Base-by-base conservation (phyloP, 2,888 invertebrate genomes). In the Cenopis cana region DNA sequence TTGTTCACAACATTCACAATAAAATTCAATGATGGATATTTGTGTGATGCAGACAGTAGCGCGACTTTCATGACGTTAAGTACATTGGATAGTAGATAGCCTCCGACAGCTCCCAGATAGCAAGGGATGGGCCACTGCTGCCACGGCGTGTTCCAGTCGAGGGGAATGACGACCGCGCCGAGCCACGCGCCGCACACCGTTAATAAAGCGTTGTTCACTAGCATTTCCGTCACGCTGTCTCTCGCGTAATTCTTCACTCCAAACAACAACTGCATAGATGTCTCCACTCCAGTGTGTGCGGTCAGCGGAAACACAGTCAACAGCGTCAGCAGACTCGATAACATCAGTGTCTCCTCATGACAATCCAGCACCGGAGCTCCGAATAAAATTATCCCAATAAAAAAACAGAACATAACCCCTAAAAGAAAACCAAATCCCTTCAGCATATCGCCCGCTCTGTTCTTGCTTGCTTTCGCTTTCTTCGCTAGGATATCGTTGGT, bases 61-160 rank as follows among this genome's bases (percentile, higher is more conserved):
- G 90, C 80, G 0, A 91, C 85, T 83, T 91, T 94, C 18, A 93
- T 78, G 55, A 95, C 86, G n/a, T 93, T 93, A 54, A 94, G 73
- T 20, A 95, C 91, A 87, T 95, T 94, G 1, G 95, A 94, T 12
- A 94, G 74, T 4, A 94, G 85, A 79, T 94, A 95, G 6, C 96
- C 96, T 61, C 94, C 83, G 0, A 96, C 82, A 1, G 96, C 95
- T n/a, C 96, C 96, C 0, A 95, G 88, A 73, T 95, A 94, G 79
- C 96, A 96, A 0, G 96, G 95, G 76, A 96, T 95, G 0, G 96
- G 96, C 96, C 96, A 96, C 72, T 89, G 95, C 92, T 98, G 98
- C 97, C 98, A 98, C 0, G 97, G 96, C 60, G 96, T 94, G 86
- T 98, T 97, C 98, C 98, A 98, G 85, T 98, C 98, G 41, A 98